These are phyloP conservation scores for Entomyzon cyanotis DNA, from an alignment of 2,113 vertebrate genomes.

Conservation along the genomic window DNA sequence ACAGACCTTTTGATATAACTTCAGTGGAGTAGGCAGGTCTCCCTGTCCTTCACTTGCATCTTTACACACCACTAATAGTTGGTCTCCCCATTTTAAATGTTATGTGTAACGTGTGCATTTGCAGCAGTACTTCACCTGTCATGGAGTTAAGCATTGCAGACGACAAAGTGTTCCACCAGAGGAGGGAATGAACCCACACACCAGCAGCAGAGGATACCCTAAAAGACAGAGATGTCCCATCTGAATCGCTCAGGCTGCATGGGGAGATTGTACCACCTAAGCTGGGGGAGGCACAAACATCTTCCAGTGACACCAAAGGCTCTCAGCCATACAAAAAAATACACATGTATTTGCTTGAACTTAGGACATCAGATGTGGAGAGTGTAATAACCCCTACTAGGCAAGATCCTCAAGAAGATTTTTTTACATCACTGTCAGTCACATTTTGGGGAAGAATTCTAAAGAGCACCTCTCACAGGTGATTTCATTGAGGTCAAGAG, in stretches of 20 bases:
- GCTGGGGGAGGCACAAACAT: background rate
- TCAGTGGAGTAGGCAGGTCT: background rate
- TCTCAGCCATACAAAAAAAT: background rate
- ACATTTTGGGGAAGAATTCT: background rate
- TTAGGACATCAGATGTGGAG: background rate
- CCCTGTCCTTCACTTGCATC: background rate
- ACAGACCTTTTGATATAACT: background rate
- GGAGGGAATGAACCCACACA: background rate
- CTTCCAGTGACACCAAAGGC: background rate
- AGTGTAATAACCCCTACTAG: fast-evolving
- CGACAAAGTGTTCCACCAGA: background rate
- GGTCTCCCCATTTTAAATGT: background rate
- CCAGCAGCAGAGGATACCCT: background rate
- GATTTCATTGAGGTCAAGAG: background rate
- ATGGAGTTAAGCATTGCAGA: fast-evolving
- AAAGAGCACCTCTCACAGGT: fast-evolving
- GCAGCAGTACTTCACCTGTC: background rate
- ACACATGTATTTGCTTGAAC: background rate
- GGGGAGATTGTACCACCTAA: fast-evolving
- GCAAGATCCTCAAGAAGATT: background rate
- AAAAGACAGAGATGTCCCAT: background rate
- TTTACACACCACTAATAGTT: background rate
- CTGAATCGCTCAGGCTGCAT: background rate
- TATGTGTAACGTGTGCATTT: fast-evolving
- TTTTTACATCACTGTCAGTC: background rate